Evolutionary conservation across 2,888 invertebrate genomes (phyloP).

Genomic region (Leptinotarsa tumamoca): DNA sequence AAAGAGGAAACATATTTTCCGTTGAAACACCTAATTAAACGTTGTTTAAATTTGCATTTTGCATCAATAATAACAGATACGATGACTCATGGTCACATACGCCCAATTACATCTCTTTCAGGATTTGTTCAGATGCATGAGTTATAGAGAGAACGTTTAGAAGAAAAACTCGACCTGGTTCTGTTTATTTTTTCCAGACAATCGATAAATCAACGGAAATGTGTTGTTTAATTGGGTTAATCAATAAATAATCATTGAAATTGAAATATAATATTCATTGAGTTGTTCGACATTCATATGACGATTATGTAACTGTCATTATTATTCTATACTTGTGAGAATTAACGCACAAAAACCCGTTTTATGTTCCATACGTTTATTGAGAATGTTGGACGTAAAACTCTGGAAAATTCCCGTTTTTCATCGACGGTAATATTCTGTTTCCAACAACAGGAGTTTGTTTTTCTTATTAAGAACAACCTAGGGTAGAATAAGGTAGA

Average conservation of each 20-base stretch:
- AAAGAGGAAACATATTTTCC: slow-evolving; percentile 13
- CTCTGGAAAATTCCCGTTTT: neutral
- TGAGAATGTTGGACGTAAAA: no score
- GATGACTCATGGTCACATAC: slow-evolving; percentile 4
- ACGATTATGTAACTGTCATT: slow-evolving; percentile 30
- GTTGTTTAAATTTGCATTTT: slow-evolving; percentile 5
- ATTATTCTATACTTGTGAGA: neutral
- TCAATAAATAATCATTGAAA: slow-evolving; percentile 43
- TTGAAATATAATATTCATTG: slow-evolving; percentile 33
- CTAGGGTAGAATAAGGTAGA: no score
- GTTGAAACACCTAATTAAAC: neutral
- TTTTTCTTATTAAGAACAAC: no score
- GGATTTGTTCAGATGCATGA: neutral
- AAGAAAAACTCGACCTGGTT: slow-evolving; percentile 30
- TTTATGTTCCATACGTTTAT: neutral
- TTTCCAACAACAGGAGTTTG: no score
- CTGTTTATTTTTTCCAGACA: slow-evolving; percentile 28
- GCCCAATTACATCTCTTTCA: neutral
- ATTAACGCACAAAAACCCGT: neutral
- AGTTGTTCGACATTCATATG: slow-evolving; percentile 17
- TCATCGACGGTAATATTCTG: no score
- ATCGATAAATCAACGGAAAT: slow-evolving; percentile 38
- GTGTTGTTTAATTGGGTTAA: slow-evolving; percentile 43
- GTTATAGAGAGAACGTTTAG: neutral
- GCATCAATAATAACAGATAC: slow-evolving; percentile 9